Percentiles rank a stretch among this genome's conserved stretches.
phyloP scores from a whole-genome alignment of 2,113 vertebrate genomes.

The Nycticorax nycticorax region DNA sequence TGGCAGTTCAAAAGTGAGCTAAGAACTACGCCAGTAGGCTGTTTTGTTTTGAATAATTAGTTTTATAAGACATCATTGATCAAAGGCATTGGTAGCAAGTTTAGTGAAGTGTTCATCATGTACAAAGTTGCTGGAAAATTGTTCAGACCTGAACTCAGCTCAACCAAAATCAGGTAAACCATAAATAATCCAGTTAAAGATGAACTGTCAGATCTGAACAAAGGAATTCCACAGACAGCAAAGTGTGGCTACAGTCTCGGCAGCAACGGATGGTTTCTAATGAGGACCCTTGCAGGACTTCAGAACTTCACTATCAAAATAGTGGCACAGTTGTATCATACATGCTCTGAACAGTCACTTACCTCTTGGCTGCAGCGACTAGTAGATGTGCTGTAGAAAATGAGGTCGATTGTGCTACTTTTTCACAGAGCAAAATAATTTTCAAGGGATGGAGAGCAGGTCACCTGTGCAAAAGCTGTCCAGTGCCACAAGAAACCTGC shows the following conservation, averaged over 20 bases:
- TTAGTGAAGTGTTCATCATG: slow-evolving; percentile 55
- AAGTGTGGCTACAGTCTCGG: background rate
- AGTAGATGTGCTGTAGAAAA: background rate
- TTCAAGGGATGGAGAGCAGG: background rate
- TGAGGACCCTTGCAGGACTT: background rate
- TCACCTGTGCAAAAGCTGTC: background rate
- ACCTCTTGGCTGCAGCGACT: background rate
- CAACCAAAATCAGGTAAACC: slow-evolving; percentile 33
- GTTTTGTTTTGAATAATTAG: slow-evolving; percentile 28
- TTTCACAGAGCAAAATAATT: background rate
- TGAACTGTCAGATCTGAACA: slow-evolving; percentile 48
- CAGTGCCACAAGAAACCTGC: background rate
- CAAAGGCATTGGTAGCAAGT: slow-evolving; percentile 46
- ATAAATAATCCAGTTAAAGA: slow-evolving; percentile 61
- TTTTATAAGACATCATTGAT: slow-evolving; percentile 55
- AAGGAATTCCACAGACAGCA: slow-evolving; percentile 41
- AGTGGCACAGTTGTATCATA: background rate
- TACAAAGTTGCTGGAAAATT: slow-evolving; percentile 35
- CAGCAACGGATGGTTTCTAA: background rate
- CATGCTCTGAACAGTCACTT: background rate
- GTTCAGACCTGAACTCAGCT: slow-evolving; percentile 28
- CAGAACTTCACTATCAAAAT: background rate
- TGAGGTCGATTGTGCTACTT: fast-evolving
- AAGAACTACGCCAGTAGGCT: background rate
- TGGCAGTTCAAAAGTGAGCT: background rate